Evolutionary conservation across 2,888 invertebrate genomes (phyloP), one percentile per base, ranked within the genome.

Genomic region (Congeria kusceri): DNA sequence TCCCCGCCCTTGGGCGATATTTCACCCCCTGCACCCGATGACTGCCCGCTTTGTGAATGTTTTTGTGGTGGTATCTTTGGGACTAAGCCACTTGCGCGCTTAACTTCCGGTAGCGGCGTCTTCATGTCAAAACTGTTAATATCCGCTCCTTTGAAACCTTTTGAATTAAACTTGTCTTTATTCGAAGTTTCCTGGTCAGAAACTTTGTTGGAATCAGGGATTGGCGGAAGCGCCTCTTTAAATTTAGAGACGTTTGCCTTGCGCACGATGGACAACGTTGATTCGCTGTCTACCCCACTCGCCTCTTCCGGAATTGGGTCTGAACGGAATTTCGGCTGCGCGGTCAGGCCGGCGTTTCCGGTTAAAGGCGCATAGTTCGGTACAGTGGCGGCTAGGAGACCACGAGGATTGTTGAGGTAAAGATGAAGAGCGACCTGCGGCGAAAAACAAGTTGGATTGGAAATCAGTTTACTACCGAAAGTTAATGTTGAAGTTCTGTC

Each of bases 361-460:
- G 68, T 63, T 1, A 72, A 44, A 4, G 63, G 29, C 9, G 15
- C 39, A 49, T 76, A 80, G 28, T 80, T 67, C 0, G 80, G 80
- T 28, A 80, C 57, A 1, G 56, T 57, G 2, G 80, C 80, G 27
- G 75, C 76, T 11, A 82, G 62, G 3, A 81, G 32, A 2, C 82
- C 82, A 27, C 69, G 56, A 18, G 82, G 82, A 53, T 82, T 82
- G 69, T 82, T 82, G 11, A 82, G 61, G 58, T 76, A 82, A 3
- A 82, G 66, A 47, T 82, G 82, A 3, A 82, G 63, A 18, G 82
- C 63, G 9, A 82, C 75, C 82, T 82, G 65, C n/a, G 73, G 59
- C 27, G n/a, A n/a, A n/a, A n/a, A n/a, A n/a, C n/a, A n/a, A n/a
- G n/a, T n/a, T n/a, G n/a, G n/a, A n/a, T n/a, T n/a, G n/a, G n/a